phyloP scores from a whole-genome alignment of 2,113 vertebrate species.

The Perca fluviatilis region DNA sequence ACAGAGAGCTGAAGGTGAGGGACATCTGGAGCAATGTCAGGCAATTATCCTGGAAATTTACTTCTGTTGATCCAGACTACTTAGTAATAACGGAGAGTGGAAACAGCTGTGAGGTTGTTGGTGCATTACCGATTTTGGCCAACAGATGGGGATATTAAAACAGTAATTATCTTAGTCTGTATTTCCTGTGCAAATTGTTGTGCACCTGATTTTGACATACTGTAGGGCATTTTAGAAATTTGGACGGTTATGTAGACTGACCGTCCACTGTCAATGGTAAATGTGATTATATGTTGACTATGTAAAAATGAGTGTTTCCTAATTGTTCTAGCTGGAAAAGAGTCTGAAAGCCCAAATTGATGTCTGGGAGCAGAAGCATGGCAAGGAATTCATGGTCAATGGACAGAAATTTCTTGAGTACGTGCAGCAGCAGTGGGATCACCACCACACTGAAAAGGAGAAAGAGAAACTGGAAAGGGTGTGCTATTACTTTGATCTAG shows the following conservation, averaged over 20 bases:
- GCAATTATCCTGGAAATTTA: too few species aligned
- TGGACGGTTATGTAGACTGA: not conserved
- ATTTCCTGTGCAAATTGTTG: not conserved
- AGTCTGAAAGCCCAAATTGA: conserved; percentile 87
- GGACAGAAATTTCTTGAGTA: conserved; percentile 91
- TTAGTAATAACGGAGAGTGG: not conserved
- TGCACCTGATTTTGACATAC: not conserved
- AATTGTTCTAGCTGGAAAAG: conserved; percentile 89
- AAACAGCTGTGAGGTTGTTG: conserved; percentile 7
- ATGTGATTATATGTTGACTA: not conserved
- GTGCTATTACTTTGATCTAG: conserved; percentile 8
- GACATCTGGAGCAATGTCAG: too few species aligned
- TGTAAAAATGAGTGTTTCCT: not conserved
- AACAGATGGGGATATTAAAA: conserved; percentile 35
- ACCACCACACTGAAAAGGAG: conserved; percentile 89
- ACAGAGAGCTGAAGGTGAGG: too few species aligned
- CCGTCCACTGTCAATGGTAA: not conserved
- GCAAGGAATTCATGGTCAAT: conserved; percentile 86
- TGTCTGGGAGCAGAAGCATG: conserved; percentile 87
- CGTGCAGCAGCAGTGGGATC: conserved; percentile 90
- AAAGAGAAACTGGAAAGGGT: conserved; percentile 92
- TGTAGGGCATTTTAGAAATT: not conserved
- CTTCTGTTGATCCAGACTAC: too few species aligned
- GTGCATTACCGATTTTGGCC: conserved; percentile 12
- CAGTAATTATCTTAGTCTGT: not conserved